A percentile compares a stretch with the other conserved stretches of the same genome.
phyloP scores from a whole-genome alignment of 2,113 vertebrate genomes.

The Vidua macroura region DNA sequence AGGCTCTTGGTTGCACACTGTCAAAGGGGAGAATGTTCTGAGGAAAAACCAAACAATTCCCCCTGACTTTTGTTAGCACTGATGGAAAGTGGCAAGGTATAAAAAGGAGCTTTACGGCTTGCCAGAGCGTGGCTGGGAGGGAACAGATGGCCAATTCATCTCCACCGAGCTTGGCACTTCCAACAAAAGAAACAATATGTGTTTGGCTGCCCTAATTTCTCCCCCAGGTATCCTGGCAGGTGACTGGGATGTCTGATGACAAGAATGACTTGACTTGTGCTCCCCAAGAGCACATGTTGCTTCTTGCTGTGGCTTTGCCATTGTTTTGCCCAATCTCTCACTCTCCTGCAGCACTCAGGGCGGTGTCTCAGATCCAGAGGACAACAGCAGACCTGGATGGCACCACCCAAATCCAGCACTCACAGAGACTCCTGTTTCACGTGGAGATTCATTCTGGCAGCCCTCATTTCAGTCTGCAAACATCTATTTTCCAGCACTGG shows the following conservation, averaged over 20 bases:
- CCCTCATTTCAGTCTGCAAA: background rate
- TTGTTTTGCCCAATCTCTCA: constrained; percentile 35
- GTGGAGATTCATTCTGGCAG: background rate
- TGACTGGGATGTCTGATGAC: constrained; percentile 79
- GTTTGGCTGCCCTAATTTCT: constrained; percentile 71
- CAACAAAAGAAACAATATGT: constrained; percentile 76
- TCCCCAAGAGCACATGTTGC: constrained; percentile 16
- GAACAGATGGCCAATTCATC: constrained; percentile 81
- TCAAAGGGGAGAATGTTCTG: constrained; percentile 31
- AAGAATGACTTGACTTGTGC: constrained; percentile 65
- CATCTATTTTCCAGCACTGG: background rate
- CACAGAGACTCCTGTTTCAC: background rate
- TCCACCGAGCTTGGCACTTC: constrained; percentile 69
- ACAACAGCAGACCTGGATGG: background rate
- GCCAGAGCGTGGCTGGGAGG: constrained; percentile 51
- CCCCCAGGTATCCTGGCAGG: constrained; percentile 76
- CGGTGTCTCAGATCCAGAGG: background rate
- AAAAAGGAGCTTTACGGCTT: constrained; percentile 68
- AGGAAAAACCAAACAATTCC: constrained; percentile 8
- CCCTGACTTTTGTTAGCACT: constrained; percentile 60
- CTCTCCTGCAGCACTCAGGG: background rate
- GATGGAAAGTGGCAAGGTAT: constrained; percentile 65
- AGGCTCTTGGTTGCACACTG: background rate
- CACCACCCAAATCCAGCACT: rapidly evolving
- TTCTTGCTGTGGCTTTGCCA: constrained; percentile 47